Base-by-base conservation (phyloP, 2,888 invertebrate genomes). In the Phengaris arion region DNA sequence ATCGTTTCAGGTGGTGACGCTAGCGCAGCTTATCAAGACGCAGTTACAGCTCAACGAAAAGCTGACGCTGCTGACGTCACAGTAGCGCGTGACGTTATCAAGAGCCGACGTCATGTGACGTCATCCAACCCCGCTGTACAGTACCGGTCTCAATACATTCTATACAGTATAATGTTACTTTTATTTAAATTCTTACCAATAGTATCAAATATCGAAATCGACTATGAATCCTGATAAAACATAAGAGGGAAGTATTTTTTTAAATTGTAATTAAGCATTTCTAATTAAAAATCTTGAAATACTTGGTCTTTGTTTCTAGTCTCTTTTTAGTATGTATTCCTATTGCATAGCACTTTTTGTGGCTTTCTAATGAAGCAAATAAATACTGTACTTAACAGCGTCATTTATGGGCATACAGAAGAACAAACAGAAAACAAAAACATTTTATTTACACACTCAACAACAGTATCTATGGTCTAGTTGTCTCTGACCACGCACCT, bases 11-110 rank as follows among this genome's bases (percentile, higher is more conserved):
- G 92, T 94, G 86, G 96, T 98, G 82, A 99, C 99, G 69, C 94
- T 99, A 77, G 98, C 99, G 13, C 99, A 99, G 86, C 94, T 99
- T 77, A 98, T 98, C 84, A 98, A 98, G 93, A 98, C 99, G 2
- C 99, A 99, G 91, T 95, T 99, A 83, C 97, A 98, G 85, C 94
- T 99, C 75, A 99, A 99, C 90, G 99, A 99, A 92, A 99, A 99
- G 90, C 95, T 99, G 70, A 97, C 97, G 8, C 95, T 97, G 81
- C 94, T 98, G 81, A 97, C 97, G 70, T 96, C 97, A 51, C 22
- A 59, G 15, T 57, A 57, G 15, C 57, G 15, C 55, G 22, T 4
- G 10, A 57, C 15, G 57, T 57, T 15, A 57, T 15, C 2, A 54
- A 3, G 1, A 35, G 35, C 4, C 4, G 10, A 51, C 51, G 51